Evolutionary conservation across 2,113 vertebrate species (phyloP).

Genomic region (Gambusia affinis): DNA sequence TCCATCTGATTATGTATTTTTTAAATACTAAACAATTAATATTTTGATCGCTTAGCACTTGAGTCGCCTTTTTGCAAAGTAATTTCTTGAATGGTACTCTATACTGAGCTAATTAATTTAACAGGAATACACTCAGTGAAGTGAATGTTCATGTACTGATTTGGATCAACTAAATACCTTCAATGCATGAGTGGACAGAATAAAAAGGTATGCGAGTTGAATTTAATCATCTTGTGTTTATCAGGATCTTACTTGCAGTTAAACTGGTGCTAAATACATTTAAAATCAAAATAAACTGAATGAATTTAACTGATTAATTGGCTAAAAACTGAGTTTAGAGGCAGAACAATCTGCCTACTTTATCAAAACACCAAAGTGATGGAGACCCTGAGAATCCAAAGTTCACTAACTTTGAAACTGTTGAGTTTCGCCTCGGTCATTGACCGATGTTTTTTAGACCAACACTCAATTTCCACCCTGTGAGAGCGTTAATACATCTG

Average conservation of each 20-base stretch:
- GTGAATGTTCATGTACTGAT: too few species aligned
- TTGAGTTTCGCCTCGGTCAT: neutral
- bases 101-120: neutral
- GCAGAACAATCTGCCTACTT: neutral
- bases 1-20: too few species aligned
- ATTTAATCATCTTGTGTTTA: neutral
- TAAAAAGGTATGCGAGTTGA: neutral
- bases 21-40: too few species aligned
- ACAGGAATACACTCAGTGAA: too few species aligned
- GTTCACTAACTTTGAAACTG: neutral
- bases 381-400: neutral
- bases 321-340: neutral
- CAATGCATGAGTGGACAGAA: neutral
- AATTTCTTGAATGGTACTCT: neutral
- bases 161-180: too few species aligned
- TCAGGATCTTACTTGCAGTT: neutral
- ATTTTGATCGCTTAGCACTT: too few species aligned
- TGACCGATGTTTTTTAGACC: slow-evolving; percentile 1
- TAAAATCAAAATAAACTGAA: neutral
- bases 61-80: too few species aligned
- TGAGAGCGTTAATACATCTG: neutral
- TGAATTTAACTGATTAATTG: neutral
- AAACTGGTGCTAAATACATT: neutral
- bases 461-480: neutral
- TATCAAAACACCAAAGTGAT: neutral